Evolutionary conservation across 2,888 invertebrate genomes (phyloP).

Genomic region (Deilephila elpenor): DNA sequence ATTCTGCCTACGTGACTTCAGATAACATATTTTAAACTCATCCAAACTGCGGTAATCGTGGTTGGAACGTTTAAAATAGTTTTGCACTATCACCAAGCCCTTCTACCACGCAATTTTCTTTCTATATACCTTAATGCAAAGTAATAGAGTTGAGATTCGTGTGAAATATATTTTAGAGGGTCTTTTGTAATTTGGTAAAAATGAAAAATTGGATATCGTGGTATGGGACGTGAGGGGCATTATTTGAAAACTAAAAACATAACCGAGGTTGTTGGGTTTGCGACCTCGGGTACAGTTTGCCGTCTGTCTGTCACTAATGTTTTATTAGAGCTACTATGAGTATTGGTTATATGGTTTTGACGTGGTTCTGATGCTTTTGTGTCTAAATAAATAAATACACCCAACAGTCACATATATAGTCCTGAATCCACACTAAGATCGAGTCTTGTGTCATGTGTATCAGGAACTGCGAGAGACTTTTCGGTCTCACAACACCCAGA

Average conservation of each 20-base stretch:
- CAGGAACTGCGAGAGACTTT: too few relatives aligned
- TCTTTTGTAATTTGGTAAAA: constrained; percentile 33
- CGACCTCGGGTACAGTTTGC: constrained; percentile 3
- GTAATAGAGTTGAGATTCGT: constrained; percentile 20
- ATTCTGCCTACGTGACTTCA: constrained; percentile 53
- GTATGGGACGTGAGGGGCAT: constrained; percentile 41
- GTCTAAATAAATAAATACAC: too few relatives aligned
- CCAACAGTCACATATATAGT: too few relatives aligned
- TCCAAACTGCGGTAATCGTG: constrained; percentile 52
- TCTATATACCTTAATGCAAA: constrained; percentile 3
- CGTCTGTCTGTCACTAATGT: neutral
- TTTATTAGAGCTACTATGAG: neutral
- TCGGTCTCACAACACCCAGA: too few relatives aligned
- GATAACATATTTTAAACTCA: constrained; percentile 51
- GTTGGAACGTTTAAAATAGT: constrained; percentile 46
- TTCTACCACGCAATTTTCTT: constrained; percentile 20
- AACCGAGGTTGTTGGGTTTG: constrained; percentile 19
- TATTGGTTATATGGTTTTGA: neutral
- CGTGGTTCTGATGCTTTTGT: neutral
- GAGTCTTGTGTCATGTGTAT: too few relatives aligned
- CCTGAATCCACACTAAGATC: too few relatives aligned
- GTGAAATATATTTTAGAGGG: constrained; percentile 3
- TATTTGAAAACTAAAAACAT: constrained; percentile 27
- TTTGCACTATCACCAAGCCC: constrained; percentile 35
- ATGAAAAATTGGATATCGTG: constrained; percentile 36